phyloP scores from a whole-genome alignment of 2,113 vertebrate species.

The Oryctolagus cuniculus region DNA sequence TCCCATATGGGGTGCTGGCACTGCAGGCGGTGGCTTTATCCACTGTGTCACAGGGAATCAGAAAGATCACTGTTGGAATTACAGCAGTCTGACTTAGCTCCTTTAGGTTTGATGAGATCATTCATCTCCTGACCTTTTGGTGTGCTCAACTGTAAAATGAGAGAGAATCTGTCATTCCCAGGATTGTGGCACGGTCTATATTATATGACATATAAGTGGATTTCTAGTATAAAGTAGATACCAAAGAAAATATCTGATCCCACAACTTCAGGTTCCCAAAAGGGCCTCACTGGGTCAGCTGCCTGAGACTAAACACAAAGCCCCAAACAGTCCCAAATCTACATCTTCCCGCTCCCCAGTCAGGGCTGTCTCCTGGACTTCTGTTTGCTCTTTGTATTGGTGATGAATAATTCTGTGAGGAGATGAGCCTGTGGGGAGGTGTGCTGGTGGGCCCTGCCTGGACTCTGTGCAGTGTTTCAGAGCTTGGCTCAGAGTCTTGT shows the following conservation, averaged over 20 bases:
- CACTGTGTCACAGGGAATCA: background rate
- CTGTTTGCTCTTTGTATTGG: accelerated
- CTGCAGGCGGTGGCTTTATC: no score
- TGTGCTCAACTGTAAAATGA: background rate
- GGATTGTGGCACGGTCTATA: background rate
- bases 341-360: background rate
- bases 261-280: background rate
- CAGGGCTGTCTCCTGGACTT: background rate
- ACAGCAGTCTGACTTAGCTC: background rate
- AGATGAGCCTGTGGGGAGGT: background rate
- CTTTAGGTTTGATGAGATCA: background rate
- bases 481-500: background rate
- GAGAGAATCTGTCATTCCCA: background rate
- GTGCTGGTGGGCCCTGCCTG: background rate
- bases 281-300: background rate
- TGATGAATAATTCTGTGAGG: background rate
- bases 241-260: background rate
- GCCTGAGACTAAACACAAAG: background rate
- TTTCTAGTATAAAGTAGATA: background rate
- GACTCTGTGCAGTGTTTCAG: background rate
- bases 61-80: background rate
- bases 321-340: accelerated
- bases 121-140: background rate
- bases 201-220: background rate
- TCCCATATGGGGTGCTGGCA: no score